Evolutionary conservation across 2,888 invertebrate species (phyloP).

Genomic region (Phortica okadai): DNA sequence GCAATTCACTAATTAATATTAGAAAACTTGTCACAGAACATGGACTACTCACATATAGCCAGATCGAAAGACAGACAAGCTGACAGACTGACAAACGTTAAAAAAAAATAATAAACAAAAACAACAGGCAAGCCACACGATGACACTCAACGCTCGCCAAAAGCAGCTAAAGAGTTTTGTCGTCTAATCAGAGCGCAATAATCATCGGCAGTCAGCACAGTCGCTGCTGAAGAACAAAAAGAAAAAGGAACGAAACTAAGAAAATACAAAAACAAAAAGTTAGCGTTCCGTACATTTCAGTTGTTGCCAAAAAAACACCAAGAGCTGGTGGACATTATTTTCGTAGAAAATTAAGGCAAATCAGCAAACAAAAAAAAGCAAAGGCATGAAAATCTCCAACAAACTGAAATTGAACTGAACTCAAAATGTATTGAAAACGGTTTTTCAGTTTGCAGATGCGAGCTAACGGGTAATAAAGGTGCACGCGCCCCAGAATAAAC

Average conservation of each 20-base stretch:
- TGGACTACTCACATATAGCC: slow-evolving; percentile 13
- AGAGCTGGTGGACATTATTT: slow-evolving; percentile 67
- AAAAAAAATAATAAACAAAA: slow-evolving; percentile 46
- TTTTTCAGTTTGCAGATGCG: slow-evolving; percentile 72
- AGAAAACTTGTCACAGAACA: slow-evolving; percentile 23
- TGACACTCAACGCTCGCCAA: slow-evolving; percentile 30
- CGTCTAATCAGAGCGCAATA: slow-evolving; percentile 40
- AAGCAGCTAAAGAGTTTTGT: slow-evolving; percentile 38
- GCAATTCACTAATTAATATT: slow-evolving; percentile 26
- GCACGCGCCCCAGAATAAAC: slow-evolving; percentile 54
- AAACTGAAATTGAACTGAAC: slow-evolving; percentile 44
- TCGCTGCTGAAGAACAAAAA: slow-evolving; percentile 47
- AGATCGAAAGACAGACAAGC: slow-evolving; percentile 18
- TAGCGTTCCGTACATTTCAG: slow-evolving; percentile 16
- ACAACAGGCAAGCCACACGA: slow-evolving; percentile 47
- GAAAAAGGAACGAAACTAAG: slow-evolving; percentile 39
- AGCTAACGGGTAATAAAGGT: slow-evolving; percentile 73
- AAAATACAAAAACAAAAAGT: not conserved
- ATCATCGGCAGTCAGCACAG: slow-evolving; percentile 51
- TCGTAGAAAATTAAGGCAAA: slow-evolving; percentile 10
- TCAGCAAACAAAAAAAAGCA: slow-evolving; percentile 38
- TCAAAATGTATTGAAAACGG: slow-evolving; percentile 63
- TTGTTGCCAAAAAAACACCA: slow-evolving; percentile 57
- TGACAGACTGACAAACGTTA: slow-evolving; percentile 31
- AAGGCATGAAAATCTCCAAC: slow-evolving; percentile 70